Conservation (phyloP, 2,888 invertebrate genomes). For the Omphaloscelis lunosa region DNA sequence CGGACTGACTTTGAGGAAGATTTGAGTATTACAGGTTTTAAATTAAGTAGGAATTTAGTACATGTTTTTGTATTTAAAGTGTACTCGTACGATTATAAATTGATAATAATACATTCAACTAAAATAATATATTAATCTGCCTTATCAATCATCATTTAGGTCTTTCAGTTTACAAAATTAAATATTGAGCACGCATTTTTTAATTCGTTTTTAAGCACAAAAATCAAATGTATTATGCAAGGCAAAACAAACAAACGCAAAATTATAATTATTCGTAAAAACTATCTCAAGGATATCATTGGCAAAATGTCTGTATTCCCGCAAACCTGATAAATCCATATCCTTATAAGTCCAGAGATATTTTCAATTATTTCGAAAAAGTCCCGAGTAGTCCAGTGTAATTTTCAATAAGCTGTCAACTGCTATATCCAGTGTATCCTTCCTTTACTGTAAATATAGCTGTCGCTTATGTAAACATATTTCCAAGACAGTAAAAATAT, state of each 20-base stretch:
- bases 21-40: constrained; percentile 30
- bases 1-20: constrained; percentile 46
- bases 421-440: constrained; percentile 63
- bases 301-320: constrained; percentile 57
- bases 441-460: constrained; percentile 65
- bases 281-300: constrained; percentile 53
- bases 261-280: constrained; percentile 46
- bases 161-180: constrained; percentile 25
- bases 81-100: constrained; percentile 37
- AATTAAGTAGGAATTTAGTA: constrained; percentile 38
- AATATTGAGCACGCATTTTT: constrained; percentile 40
- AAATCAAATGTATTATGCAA: constrained; percentile 39
- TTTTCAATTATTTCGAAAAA: constrained; percentile 58
- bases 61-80: constrained; percentile 19
- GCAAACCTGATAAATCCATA: constrained; percentile 61
- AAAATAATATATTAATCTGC: constrained; percentile 27
- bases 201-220: constrained; percentile 31
- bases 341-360: constrained; percentile 61
- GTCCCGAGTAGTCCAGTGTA: constrained; percentile 59
- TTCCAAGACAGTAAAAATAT: constrained; percentile 58
- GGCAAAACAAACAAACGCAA: constrained; percentile 45
- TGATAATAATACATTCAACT: constrained; percentile 9
- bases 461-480: constrained; percentile 55
- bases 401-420: constrained; percentile 61
- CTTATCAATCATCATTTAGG: constrained; percentile 19